Base-by-base conservation (phyloP, 2,113 vertebrate genomes). In the Mus spicilegus region DNA sequence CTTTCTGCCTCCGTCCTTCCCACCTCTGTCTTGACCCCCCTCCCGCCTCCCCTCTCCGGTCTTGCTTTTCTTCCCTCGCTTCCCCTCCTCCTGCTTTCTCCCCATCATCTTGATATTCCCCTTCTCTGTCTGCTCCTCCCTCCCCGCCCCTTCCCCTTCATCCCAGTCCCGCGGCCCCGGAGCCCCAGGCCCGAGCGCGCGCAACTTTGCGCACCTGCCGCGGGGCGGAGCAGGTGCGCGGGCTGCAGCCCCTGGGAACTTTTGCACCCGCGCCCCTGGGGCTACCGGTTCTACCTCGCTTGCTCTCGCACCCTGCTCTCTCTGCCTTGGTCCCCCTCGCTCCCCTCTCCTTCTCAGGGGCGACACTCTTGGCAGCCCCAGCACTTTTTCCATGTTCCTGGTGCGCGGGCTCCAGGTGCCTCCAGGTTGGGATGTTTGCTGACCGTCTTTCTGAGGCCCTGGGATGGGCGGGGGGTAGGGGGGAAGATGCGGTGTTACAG, bases 181-280 rank as follows among this genome's bases (percentile, higher is more conserved):
- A 76, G 28, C 88, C 56, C 69, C 49, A 20, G 96, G 93, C 93
- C 58, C 91, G 19, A 93, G 96, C 95, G 81, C 72, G 72, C 93
- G 30, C 91, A 97, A 97, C 94, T 97, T 96, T 97, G 93, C 96
- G 94, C 97, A 95, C 75, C 87, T 72, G 91, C 90, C 75, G 77
- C 24, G 46, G 26, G 95, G 75, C 61, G 5, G 87, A 94, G 97
- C 97, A 96, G 97, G 97, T 96, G 97, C 95, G 93, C 86, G 4
- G 88, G 92, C 91, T 92, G 82, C 49, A 82, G 94, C 97, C 93
- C 91, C 33, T 56, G 96, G 95, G 94, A 98, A 98, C 97, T 98
- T 98, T 96, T 90, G 88, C 82, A 87, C 87, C 69, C 90, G 85
- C 77, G 91, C 88, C 73, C 87, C 93, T 42, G 49, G 33, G 46